phyloP scores from a whole-genome alignment of 2,113 vertebrate species.

The Paracanthobrama guichenoti region DNA sequence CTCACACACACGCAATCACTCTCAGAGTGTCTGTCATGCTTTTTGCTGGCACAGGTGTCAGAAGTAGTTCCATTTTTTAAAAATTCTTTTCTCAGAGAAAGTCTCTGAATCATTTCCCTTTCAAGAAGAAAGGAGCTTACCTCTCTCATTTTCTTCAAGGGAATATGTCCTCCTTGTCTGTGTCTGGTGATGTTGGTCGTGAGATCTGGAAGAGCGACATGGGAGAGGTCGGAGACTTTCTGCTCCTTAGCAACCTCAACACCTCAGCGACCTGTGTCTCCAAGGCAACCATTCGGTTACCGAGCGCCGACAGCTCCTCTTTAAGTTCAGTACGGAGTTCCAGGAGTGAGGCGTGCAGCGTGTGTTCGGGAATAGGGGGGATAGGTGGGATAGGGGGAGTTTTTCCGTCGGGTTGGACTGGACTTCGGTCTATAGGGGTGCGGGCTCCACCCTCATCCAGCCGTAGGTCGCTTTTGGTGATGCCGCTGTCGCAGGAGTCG shows the following conservation, averaged over 20 bases:
- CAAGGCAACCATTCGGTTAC: conserved; percentile 83
- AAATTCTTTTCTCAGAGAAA: neutral
- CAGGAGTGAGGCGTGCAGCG: conserved; percentile 88
- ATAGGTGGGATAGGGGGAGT: conserved; percentile 74
- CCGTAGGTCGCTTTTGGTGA: conserved; percentile 96
- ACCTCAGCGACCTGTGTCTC: conserved; percentile 93
- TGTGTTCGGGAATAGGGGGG: conserved; percentile 95
- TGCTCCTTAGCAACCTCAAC: conserved; percentile 85
- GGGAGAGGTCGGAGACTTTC: conserved; percentile 78
- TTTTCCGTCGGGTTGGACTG: conserved; percentile 77
- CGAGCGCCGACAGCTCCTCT: conserved; percentile 91
- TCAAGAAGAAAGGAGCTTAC: neutral
- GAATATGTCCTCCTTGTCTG: conserved; percentile 91
- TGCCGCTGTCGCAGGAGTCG: conserved; percentile 96
- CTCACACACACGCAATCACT: neutral
- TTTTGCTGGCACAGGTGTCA: conserved; percentile 26
- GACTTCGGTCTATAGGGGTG: conserved; percentile 91
- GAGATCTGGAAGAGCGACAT: conserved; percentile 91
- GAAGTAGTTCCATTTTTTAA: neutral
- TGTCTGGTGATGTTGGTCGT: conserved; percentile 88
- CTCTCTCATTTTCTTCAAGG: conserved; percentile 63
- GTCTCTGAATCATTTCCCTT: neutral
- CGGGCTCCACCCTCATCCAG: conserved; percentile 90
- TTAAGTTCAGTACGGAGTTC: conserved; percentile 81
- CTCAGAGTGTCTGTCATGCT: neutral